These are phyloP conservation scores for Potamilus streckersoni DNA, from an alignment of 1,140 invertebrate genomes.

Conservation along the genomic window DNA sequence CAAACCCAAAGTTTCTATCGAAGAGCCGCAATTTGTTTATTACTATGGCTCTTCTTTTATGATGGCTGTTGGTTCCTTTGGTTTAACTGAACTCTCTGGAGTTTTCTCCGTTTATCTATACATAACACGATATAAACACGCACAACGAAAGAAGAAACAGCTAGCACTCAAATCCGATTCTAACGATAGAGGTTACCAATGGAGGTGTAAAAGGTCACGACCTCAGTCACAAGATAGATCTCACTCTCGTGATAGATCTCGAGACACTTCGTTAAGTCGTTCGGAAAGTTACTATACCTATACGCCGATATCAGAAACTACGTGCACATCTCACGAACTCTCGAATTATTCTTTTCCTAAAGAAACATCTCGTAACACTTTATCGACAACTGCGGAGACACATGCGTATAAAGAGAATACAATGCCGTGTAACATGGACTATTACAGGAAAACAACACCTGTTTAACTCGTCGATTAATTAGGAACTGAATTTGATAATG, in stretches of 20 bases:
- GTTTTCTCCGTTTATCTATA: constrained; percentile 67
- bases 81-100: constrained; percentile 64
- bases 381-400: constrained; percentile 63
- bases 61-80: constrained; percentile 65
- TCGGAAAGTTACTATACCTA: constrained; percentile 67
- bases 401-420: constrained; percentile 43
- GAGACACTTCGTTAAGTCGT: constrained; percentile 59
- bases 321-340: constrained; percentile 58
- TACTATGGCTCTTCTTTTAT: constrained; percentile 66
- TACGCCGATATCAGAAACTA: constrained; percentile 63
- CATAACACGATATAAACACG: constrained; percentile 65
- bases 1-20: constrained; percentile 57
- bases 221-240: constrained; percentile 53
- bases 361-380: constrained; percentile 61
- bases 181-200: constrained; percentile 46
- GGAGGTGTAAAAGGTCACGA: constrained; percentile 43
- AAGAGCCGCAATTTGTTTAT: constrained; percentile 60
- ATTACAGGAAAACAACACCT: constrained; percentile 53
- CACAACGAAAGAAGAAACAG: constrained; percentile 61
- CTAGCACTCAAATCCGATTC: constrained; percentile 49
- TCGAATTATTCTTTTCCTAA: constrained; percentile 64
- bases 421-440: constrained; percentile 44
- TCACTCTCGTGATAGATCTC: constrained; percentile 57
- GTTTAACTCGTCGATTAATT: constrained; percentile 32
- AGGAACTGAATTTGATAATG: neutral